Conservation (phyloP, 1,140 invertebrate genomes). For the Zaprionus kolodkinae region DNA sequence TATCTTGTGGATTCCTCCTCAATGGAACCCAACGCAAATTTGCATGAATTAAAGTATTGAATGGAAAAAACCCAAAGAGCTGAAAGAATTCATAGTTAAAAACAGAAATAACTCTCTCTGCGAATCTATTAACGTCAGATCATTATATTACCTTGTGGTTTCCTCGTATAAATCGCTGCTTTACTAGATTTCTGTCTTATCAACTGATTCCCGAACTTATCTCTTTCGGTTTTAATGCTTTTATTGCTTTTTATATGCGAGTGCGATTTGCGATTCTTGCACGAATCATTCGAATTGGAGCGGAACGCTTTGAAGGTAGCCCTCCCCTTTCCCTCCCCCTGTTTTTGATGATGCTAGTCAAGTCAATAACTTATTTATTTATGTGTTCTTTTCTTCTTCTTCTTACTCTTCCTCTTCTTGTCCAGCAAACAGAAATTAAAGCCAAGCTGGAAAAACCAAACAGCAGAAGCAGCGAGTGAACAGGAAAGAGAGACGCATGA, state of each 20-base stretch:
- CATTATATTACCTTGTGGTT: background rate
- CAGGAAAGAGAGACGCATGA: conserved; percentile 70
- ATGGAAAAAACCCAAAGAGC: background rate
- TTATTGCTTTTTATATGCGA: background rate
- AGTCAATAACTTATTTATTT: conserved; percentile 67
- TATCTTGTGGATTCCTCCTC: background rate
- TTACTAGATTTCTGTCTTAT: background rate
- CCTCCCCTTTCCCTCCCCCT: background rate
- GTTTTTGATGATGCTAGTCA: conserved; percentile 36
- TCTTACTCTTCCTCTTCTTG: conserved; percentile 63
- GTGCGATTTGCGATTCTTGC: conserved; percentile 3
- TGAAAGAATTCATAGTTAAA: background rate
- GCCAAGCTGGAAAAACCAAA: conserved; percentile 46
- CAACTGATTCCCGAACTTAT: conserved; percentile 1
- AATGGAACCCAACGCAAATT: background rate
- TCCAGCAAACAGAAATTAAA: conserved; percentile 78
- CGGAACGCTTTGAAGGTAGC: conserved; percentile 47
- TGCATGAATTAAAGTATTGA: background rate
- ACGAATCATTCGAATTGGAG: conserved; percentile 62
- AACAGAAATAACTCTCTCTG: background rate
- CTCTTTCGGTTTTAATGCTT: background rate
- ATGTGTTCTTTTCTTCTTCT: conserved; percentile 11
- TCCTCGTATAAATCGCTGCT: background rate
- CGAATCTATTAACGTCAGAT: background rate
- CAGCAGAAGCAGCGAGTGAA: conserved; percentile 24